Evolutionary conservation across 2,888 invertebrate genomes (phyloP), one percentile per base, ranked within the genome.

Genomic region (Melanchra persicariae): DNA sequence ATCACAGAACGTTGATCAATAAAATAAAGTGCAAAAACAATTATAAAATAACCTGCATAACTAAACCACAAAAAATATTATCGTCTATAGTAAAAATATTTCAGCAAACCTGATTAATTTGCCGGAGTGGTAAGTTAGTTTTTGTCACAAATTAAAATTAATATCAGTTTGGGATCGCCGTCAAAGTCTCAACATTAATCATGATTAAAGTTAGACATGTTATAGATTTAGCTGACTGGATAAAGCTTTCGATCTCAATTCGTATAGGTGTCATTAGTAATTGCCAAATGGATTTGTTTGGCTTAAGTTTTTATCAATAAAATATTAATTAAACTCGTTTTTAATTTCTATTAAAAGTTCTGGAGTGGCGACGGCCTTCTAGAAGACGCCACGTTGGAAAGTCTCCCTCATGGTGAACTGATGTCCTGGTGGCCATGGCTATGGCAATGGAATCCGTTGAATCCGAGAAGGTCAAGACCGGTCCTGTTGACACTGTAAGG

Each of bases 61-160:
- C 24, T 37, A 37, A 26, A n/a, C 45, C 54, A 12, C 17, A 15
- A 37, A 72, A 34, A 19, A 17, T 57, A 57, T 9, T 58, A 43
- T 64, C 43, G n/a, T 10, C 12, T n/a, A 8, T 12, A 19, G 12
- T 26, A 54, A 69, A 80, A 81, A 62, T 61, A 49, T 58, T 65
- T 34, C n/a, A 54, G 30, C 37, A 47, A 61, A 54, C 45, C 65
- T 65, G 65, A 80, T 81, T 68, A 82, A 71, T 71, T 66, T 60
- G 19, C 49, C 54, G 54, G 40, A 71, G 61, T 54, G 55, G n/a
- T 45, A 59, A 75, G 63, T 70, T 69, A 79, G 80, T 72, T 80
- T 82, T 79, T 74, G 83, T 82, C 63, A 52, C 77, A 82, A 80
- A 83, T 79, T 78, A 81, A 83, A 83, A 81, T 85, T 77, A 78